Evolutionary conservation across 2,888 invertebrate species (phyloP).

Genomic region (Pterostichus niger): DNA sequence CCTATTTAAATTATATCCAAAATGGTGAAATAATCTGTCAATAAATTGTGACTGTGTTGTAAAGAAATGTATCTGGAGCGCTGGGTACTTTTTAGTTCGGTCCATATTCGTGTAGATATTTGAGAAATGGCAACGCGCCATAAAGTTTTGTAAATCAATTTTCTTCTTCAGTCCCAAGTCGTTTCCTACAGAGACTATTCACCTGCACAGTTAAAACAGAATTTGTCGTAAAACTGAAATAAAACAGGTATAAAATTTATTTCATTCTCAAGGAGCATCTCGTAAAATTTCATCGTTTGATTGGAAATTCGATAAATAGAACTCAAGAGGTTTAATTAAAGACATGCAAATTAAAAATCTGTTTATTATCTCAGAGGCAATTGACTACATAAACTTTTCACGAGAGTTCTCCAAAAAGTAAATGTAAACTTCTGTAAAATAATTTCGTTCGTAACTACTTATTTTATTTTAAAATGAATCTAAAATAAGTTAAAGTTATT

Average conservation of each 20-base stretch:
- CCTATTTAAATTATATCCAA: too few relatives aligned
- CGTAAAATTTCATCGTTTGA: constrained; percentile 37
- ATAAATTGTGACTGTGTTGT: too few relatives aligned
- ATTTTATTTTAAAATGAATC: too few relatives aligned
- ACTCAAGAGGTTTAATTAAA: constrained; percentile 9
- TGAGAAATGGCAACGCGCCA: constrained; percentile 1
- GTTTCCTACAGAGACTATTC: constrained; percentile 17
- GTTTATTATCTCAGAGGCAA: constrained; percentile 3
- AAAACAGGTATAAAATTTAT: constrained; percentile 33
- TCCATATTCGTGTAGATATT: too few relatives aligned
- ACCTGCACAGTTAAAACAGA: constrained; percentile 22
- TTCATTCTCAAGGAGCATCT: neutral
- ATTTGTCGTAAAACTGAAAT: constrained; percentile 35
- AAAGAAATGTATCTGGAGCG: too few relatives aligned
- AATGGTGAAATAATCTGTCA: too few relatives aligned
- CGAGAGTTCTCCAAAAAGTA: neutral
- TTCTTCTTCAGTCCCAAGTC: constrained; percentile 21
- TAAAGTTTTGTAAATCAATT: constrained; percentile 36
- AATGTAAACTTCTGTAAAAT: too few relatives aligned
- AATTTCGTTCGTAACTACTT: too few relatives aligned
- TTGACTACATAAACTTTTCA: neutral
- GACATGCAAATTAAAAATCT: constrained; percentile 9
- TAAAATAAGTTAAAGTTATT: too few relatives aligned
- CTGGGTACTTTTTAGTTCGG: too few relatives aligned
- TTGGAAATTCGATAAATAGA: constrained; percentile 32